Evolutionary conservation across 2,797 vertebrate species (phyloP), one percentile per base, ranked within the genome.

Genomic region (Falco cherrug): DNA sequence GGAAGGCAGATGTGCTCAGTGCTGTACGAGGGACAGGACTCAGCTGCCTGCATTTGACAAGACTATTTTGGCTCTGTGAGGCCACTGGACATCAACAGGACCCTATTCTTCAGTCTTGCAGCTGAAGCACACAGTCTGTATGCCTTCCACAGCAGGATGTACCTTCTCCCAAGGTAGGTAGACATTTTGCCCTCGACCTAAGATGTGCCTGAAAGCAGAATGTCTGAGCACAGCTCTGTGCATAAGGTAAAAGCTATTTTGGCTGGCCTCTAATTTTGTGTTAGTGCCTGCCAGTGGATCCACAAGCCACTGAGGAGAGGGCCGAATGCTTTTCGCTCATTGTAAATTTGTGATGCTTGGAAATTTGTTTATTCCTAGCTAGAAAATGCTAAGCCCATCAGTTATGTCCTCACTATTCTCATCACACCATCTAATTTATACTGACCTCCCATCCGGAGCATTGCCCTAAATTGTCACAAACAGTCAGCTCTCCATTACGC

Each of bases 391-490:
- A 74, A 82, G n/a, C 28, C 87, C 81, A 83, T 85, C 90, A 83
- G 68, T 96, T 94, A 33, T 3, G 16, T 53, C 81, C 78, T 82
- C 60, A 14, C 89, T 68, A 21, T 82, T 90, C 78, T 89, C 75
- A 83, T 91, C 71, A 73, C 35, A 64, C 68, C 57, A 45, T 50
- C 56, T 93, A 93, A 96, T 97, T 94, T 90, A 76, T 61, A 33
- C 71, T 87, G 95, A 85, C 95, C 95, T 94, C 89, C 71, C 93
- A 94, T 86, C 35, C 60, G 0, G 74, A 94, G 86, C 89, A 60
- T 80, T 82, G 89, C 95, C 71, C 78, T 89, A 33, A 80, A 94
- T 71, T 89, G 96, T 95, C 95, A 94, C 81, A 85, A 91, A 67
- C 71, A 94, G 86, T 69, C 89, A 90, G 71, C 71, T 96, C 92